These are phyloP conservation scores for Ormyrus labotus DNA, from an alignment of 2,888 invertebrate genomes.

Conservation along the genomic window DNA sequence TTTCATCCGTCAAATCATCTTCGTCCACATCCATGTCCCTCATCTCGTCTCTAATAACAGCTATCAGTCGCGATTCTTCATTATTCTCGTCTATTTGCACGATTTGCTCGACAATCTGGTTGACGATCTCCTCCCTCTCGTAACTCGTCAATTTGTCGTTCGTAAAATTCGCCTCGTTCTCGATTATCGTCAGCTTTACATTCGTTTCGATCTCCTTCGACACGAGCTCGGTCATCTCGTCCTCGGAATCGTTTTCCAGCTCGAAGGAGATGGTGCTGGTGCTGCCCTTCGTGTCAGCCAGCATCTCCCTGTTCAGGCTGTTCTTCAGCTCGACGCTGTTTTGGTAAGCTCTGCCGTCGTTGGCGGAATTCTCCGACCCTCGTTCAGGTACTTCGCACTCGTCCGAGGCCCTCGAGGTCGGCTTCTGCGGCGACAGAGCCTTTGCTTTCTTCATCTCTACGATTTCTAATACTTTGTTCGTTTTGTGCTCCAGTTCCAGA, in stretches of 20 bases:
- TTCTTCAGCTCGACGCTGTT: conserved; percentile 18
- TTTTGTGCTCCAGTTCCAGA: conserved; percentile 37
- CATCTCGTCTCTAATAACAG: neutral
- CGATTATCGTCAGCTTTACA: neutral
- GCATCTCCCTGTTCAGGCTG: conserved; percentile 1
- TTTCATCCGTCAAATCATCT: conserved; percentile 64
- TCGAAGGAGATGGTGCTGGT: conserved; percentile 37
- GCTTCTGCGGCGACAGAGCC: conserved; percentile 28
- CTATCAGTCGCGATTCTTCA: neutral
- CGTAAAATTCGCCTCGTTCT: neutral
- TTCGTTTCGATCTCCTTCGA: conserved; percentile 20
- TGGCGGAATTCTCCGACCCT: conserved; percentile 26
- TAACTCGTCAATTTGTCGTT: too few relatives aligned
- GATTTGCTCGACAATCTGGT: conserved; percentile 21
- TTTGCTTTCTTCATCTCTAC: conserved; percentile 69
- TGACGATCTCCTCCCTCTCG: too few relatives aligned
- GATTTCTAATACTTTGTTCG: conserved; percentile 69
- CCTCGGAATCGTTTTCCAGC: conserved; percentile 5
- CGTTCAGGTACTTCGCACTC: conserved; percentile 38
- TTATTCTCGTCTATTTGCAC: conserved; percentile 6
- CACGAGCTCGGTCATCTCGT: neutral
- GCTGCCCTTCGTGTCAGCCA: conserved; percentile 18
- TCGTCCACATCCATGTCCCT: conserved; percentile 9
- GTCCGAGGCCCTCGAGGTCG: conserved; percentile 41
- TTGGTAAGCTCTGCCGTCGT: neutral